Conservation (phyloP, 1,140 invertebrate genomes). For the Drosophila willistoni region DNA sequence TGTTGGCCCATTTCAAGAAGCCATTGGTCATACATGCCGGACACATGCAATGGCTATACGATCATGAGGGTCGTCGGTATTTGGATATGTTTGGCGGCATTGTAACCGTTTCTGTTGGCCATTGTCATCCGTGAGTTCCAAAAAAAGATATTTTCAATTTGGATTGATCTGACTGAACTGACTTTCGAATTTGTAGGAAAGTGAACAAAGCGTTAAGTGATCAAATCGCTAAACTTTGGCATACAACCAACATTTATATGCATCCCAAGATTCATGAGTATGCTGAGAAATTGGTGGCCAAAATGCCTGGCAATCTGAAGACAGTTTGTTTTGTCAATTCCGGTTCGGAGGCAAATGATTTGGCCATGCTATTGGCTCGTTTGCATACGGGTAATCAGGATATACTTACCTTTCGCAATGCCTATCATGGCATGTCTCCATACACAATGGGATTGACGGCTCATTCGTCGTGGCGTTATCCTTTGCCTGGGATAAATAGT, state of each 20-base stretch:
- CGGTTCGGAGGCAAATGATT: conserved; percentile 98
- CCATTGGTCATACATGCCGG: conserved; percentile 94
- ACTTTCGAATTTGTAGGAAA: conserved; percentile 84
- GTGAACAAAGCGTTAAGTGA: conserved; percentile 90
- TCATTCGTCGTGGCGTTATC: conserved; percentile 91
- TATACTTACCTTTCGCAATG: conserved; percentile 93
- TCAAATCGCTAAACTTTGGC: conserved; percentile 93
- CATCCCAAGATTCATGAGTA: conserved; percentile 96
- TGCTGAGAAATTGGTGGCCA: conserved; percentile 90
- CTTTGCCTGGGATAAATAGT: conserved; percentile 87
- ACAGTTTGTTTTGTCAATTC: conserved; percentile 97
- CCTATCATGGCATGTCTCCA: conserved; percentile 95
- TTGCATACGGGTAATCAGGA: conserved; percentile 93
- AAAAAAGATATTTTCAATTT: conserved; percentile 37
- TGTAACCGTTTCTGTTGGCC: conserved; percentile 98
- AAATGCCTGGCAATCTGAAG: conserved; percentile 93
- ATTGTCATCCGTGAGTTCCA: conserved; percentile 98
- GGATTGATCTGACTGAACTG: neutral
- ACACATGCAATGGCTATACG: conserved; percentile 96
- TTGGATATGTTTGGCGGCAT: conserved; percentile 98
- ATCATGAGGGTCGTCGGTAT: conserved; percentile 93
- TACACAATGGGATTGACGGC: conserved; percentile 93
- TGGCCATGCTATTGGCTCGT: conserved; percentile 94
- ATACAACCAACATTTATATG: conserved; percentile 95
- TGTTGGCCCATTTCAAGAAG: conserved; percentile 91